These are phyloP conservation scores for Huso huso DNA, from an alignment of 2,797 vertebrate genomes.

Conservation along the genomic window DNA sequence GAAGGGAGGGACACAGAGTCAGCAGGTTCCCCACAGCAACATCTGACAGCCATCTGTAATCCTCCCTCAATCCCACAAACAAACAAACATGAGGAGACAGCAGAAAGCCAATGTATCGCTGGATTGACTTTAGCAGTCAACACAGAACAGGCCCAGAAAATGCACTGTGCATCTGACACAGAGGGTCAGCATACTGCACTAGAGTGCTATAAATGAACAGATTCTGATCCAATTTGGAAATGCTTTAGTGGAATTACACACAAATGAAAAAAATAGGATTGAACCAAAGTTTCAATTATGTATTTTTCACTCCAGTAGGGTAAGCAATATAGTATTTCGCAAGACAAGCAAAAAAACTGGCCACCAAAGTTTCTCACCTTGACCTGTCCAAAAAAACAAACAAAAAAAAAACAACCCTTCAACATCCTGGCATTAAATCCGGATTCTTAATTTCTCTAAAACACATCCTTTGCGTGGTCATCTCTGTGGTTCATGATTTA, in stretches of 20 bases:
- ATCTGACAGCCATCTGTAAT: not conserved
- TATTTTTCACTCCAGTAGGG: slow-evolving; percentile 6
- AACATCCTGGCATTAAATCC: not conserved
- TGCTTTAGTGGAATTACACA: too few species aligned
- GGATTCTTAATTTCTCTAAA: slow-evolving; percentile 25
- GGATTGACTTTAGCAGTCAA: slow-evolving; percentile 2
- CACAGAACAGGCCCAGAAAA: slow-evolving; percentile 16
- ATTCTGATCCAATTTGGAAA: not conserved
- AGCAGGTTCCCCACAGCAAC: not conserved
- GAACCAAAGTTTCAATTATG: too few species aligned
- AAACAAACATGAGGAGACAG: not conserved
- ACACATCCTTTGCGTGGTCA: slow-evolving; percentile 12
- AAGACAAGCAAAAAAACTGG: not conserved
- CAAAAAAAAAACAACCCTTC: not conserved
- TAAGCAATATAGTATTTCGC: slow-evolving; percentile 4
- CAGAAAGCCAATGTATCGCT: not conserved
- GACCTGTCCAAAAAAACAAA: not conserved
- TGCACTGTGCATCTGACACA: slow-evolving; percentile 6
- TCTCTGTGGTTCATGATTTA: slow-evolving; percentile 28
- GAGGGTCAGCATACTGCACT: slow-evolving; percentile 14
- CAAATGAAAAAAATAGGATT: too few species aligned
- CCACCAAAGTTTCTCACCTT: slow-evolving; percentile 11
- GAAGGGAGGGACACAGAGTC: slow-evolving; percentile 13
- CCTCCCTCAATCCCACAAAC: not conserved
- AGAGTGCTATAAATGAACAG: slow-evolving; percentile 18